Conservation (phyloP, 2,113 vertebrate genomes). For the Tonatia bakeri region DNA sequence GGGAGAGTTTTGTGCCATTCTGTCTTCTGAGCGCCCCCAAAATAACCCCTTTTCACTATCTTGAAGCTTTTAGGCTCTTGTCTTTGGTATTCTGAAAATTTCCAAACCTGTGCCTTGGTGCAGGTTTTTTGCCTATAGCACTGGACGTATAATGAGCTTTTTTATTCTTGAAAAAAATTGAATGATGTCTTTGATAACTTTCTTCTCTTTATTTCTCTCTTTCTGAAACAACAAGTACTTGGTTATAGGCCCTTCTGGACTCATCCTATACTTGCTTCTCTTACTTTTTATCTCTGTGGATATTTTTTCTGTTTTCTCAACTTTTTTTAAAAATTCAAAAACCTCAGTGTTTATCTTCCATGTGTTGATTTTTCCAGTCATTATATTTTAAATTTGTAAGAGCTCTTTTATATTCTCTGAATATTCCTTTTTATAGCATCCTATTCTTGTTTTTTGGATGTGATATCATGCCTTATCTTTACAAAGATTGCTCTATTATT, state of each 20-base stretch:
- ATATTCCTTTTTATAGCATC: neutral
- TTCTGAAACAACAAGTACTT: neutral
- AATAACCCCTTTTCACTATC: neutral
- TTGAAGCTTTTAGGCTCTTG: neutral
- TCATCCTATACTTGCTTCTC: neutral
- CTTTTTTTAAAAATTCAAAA: neutral
- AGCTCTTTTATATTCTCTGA: neutral
- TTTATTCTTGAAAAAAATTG: neutral
- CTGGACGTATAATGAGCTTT: neutral
- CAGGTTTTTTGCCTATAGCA: neutral
- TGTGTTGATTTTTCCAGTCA: neutral
- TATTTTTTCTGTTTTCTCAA: neutral
- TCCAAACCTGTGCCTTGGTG: neutral
- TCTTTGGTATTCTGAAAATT: neutral
- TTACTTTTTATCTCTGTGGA: neutral
- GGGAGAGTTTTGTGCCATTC: neutral
- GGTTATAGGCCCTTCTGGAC: neutral
- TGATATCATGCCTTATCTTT: neutral
- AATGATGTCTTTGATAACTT: neutral
- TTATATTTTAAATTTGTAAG: neutral
- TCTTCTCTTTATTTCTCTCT: neutral
- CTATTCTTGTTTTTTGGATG: slow-evolving; percentile 5
- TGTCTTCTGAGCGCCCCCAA: neutral
- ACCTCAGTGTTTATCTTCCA: neutral
- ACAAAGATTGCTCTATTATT: neutral